These are phyloP conservation scores for Cephonodes hylas DNA, from an alignment of 2,888 invertebrate species.

Conservation along the genomic window DNA sequence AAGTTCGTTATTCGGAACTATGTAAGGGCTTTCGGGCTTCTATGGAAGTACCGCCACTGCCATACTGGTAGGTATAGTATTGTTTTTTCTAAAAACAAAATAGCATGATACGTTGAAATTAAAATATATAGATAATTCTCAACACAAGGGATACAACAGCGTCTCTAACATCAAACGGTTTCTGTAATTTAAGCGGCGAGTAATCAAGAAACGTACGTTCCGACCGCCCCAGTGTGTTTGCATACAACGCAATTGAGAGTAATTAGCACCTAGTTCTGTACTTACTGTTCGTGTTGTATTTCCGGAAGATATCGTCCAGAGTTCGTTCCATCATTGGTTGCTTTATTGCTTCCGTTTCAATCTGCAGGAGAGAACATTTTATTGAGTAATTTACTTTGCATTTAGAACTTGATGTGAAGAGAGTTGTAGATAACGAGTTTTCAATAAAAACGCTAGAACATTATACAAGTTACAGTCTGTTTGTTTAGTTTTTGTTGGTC, in stretches of 20 bases:
- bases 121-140: background rate
- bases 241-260: slow-evolving; percentile 22
- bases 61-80: no score
- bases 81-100: no score
- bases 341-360: slow-evolving; percentile 51
- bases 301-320: slow-evolving; percentile 46
- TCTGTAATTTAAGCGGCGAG: slow-evolving; percentile 19
- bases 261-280: slow-evolving; percentile 11
- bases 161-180: background rate
- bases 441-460: no score
- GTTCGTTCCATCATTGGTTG: slow-evolving; percentile 54
- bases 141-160: background rate
- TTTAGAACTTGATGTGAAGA: background rate
- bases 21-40: no score
- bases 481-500: no score
- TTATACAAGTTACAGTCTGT: no score
- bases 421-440: background rate
- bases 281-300: slow-evolving; percentile 52
- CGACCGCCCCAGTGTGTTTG: slow-evolving; percentile 24
- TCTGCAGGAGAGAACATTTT: slow-evolving; percentile 47
- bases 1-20: no score
- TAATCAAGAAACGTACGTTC: slow-evolving; percentile 28
- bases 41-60: no score
- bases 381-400: slow-evolving; percentile 8
- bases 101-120: background rate